These are phyloP conservation scores for Hetaerina titia DNA, from an alignment of 2,888 invertebrate genomes.

Conservation along the genomic window DNA sequence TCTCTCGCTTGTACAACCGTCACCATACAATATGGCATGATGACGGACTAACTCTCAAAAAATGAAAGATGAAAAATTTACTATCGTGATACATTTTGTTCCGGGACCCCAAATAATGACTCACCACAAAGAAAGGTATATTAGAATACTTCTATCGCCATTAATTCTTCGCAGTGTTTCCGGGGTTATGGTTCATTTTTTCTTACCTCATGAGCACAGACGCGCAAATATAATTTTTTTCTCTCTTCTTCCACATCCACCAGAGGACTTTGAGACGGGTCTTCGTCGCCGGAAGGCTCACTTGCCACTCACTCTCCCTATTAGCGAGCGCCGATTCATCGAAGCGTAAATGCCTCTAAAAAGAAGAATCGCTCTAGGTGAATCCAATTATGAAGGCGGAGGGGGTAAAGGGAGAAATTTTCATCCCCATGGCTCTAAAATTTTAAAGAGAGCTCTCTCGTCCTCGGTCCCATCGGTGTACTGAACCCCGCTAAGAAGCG, in stretches of 20 bases:
- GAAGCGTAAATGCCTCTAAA: neutral
- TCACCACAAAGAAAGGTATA: no score
- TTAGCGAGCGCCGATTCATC: neutral
- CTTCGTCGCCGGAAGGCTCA: neutral
- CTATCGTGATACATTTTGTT: neutral
- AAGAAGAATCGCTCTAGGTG: neutral
- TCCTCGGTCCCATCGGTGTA: neutral
- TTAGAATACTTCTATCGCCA: neutral
- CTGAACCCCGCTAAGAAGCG: neutral
- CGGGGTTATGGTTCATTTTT: neutral
- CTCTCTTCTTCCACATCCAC: neutral
- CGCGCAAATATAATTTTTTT: neutral
- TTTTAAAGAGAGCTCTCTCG: neutral
- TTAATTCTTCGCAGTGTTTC: neutral
- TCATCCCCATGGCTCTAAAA: neutral
- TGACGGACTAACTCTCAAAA: no score
- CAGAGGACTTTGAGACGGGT: neutral
- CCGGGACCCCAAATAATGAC: neutral
- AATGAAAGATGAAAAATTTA: no score
- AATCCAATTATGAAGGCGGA: neutral
- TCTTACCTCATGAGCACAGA: no score
- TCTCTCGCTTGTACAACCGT: no score
- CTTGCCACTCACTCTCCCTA: neutral
- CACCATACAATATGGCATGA: no score
- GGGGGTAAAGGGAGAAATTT: neutral